Percentiles rank a stretch among this genome's conserved stretches.
Evolutionary conservation across 2,113 vertebrate species (phyloP).

Genomic region (Etheostoma spectabile): DNA sequence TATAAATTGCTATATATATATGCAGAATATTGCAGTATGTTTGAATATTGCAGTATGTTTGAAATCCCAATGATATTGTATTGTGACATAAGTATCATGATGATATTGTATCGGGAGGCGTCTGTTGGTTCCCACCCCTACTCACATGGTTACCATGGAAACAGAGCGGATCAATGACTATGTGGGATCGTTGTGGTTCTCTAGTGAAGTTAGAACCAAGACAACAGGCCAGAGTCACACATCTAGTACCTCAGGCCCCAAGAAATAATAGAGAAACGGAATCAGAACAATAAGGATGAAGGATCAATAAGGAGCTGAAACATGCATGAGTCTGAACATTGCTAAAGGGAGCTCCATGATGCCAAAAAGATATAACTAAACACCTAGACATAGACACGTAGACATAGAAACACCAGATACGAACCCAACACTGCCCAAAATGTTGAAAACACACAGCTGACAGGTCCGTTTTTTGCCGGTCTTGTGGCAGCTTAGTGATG

Average conservation of each 20-base stretch:
- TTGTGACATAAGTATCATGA: no score
- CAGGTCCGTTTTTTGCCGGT: neutral
- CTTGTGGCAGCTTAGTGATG: neutral
- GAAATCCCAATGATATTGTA: no score
- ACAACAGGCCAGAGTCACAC: neutral
- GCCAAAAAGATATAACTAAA: neutral
- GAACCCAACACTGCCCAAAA: neutral
- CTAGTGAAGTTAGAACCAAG: neutral
- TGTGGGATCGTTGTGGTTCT: neutral
- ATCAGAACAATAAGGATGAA: neutral
- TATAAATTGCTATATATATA: no score
- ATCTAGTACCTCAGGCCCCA: neutral
- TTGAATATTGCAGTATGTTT: no score
- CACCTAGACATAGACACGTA: neutral
- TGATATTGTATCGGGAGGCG: no score
- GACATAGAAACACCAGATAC: neutral
- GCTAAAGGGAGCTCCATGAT: neutral
- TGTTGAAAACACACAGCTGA: neutral
- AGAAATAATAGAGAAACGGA: neutral
- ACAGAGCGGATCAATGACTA: neutral
- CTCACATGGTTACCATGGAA: slow-evolving; percentile 4
- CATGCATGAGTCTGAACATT: neutral
- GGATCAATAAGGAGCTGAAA: no score
- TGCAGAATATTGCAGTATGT: no score
- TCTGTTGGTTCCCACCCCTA: no score